Evolutionary conservation across 1,140 invertebrate genomes (phyloP).

Genomic region (Eumaeus atala): DNA sequence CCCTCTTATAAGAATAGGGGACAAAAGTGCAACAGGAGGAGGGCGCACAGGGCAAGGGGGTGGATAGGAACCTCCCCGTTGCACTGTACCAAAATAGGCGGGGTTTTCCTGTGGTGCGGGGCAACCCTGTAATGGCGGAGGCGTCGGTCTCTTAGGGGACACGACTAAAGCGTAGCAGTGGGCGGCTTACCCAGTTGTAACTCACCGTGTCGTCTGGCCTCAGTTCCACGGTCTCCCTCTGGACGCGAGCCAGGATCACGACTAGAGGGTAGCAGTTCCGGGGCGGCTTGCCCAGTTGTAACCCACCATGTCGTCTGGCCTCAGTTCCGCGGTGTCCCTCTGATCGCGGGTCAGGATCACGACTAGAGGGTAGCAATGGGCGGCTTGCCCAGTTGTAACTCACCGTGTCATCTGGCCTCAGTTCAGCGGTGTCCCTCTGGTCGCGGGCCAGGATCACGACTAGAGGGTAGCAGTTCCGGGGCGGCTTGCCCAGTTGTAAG

Average conservation of each 20-base stretch:
- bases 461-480: conserved; percentile 82
- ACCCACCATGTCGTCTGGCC: conserved; percentile 84
- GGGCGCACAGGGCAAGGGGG: too few species aligned
- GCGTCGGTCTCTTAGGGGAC: conserved; percentile 79
- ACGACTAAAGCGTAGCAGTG: conserved; percentile 77
- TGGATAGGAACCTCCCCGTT: too few species aligned
- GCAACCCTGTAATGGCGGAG: conserved; percentile 78
- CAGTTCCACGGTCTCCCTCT: conserved; percentile 71
- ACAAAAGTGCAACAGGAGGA: too few species aligned
- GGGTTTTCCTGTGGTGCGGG: too few species aligned
- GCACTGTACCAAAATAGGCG: too few species aligned
- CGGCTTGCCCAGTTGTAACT: conserved; percentile 31
- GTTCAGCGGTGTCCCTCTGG: conserved; percentile 69
- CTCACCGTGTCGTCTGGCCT: conserved; percentile 85
- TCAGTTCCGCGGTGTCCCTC: conserved; percentile 72
- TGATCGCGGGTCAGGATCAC: conserved; percentile 81
- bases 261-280: conserved; percentile 84
- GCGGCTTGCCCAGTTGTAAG: conserved; percentile 81
- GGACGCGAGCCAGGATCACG: conserved; percentile 81
- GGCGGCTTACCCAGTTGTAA: conserved; percentile 7
- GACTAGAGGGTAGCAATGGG: conserved; percentile 72
- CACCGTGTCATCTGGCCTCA: conserved; percentile 85
- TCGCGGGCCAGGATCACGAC: conserved; percentile 83
- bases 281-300: conserved; percentile 82
- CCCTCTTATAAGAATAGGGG: too few species aligned